Percentiles rank a stretch among this genome's conserved stretches.
These are phyloP conservation scores for Drosophila neutralis DNA, from an alignment of 2,888 invertebrate genomes.

Conservation along the genomic window DNA sequence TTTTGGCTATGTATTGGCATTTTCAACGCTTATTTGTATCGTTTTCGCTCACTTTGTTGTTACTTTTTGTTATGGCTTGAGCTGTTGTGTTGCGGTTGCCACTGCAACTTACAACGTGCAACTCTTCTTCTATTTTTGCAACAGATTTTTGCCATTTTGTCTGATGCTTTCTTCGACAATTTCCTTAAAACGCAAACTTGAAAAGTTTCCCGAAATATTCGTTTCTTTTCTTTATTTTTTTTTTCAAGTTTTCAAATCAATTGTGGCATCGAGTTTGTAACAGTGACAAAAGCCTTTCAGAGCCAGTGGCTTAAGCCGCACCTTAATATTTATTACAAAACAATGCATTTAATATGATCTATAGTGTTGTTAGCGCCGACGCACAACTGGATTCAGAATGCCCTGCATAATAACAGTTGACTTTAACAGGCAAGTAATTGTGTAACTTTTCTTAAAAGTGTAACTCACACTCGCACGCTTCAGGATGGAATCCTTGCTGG, in stretches of 20 bases:
- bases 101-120: slow-evolving; percentile 53
- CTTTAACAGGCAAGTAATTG: background rate
- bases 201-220: slow-evolving; percentile 65
- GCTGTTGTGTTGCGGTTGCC: slow-evolving; percentile 60
- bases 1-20: slow-evolving; percentile 74
- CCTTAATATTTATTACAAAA: slow-evolving; percentile 40
- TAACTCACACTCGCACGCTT: slow-evolving; percentile 59
- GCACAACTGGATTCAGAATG: slow-evolving; percentile 43
- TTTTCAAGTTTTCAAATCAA: slow-evolving; percentile 57
- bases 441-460: background rate
- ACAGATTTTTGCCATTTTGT: slow-evolving; percentile 49
- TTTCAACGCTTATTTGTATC: slow-evolving; percentile 77
- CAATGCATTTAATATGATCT: slow-evolving; percentile 20
- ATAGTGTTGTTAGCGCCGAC: slow-evolving; percentile 27
- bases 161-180: slow-evolving; percentile 56
- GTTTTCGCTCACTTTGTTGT: slow-evolving; percentile 76
- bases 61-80: slow-evolving; percentile 49
- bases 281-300: slow-evolving; percentile 49
- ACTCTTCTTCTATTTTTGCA: slow-evolving; percentile 35
- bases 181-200: slow-evolving; percentile 73
- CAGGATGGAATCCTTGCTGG: slow-evolving; percentile 62
- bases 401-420: slow-evolving; percentile 31
- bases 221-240: slow-evolving; percentile 23
- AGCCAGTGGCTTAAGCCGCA: slow-evolving; percentile 28
- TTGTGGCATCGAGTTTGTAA: slow-evolving; percentile 52